Evolutionary conservation across 2,797 vertebrate genomes (phyloP), one percentile per base, ranked within the genome.

Genomic region (Gallirallus australis): DNA sequence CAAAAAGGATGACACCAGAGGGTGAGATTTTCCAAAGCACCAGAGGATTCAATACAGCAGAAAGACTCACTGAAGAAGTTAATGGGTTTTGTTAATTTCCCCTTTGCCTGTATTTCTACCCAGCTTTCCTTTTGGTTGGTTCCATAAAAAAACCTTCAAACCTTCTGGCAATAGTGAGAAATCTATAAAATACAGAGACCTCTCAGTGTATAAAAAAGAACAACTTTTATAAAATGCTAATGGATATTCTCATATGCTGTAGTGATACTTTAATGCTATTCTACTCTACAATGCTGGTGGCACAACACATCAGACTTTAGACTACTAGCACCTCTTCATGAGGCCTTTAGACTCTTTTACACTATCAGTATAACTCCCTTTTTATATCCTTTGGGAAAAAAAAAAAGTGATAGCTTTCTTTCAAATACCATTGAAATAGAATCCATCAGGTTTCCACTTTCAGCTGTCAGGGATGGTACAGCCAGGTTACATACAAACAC

Each of bases 11-110:
- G 14, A 69, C 20, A 73, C 82, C 71, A 57, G 50, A 93, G 61
- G 56, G 56, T 47, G 50, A 93, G 73, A 93, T 86, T 92, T 79
- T 63, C 75, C 52, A 82, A 86, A 87, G 35, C 78, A 84, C 48
- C 45, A 70, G 83, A 89, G 66, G n/a, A 91, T 90, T 84, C 90
- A 85, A 89, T 21, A 72, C 16, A 91, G 21, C 25, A 79, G 76
- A 88, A 63, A 20, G 23, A 9, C 11, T 45, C 7, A 0, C 9
- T 23, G 66, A 56, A 78, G 88, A 90, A 47, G 31, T 56, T 85
- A 91, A 93, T 88, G 72, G 64, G 37, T 86, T 96, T 93, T 90
- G 77, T 63, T 95, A 84, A 84, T 94, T 93, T 94, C 42, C 73
- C 70, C 9, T 89, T 91, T 9, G 30, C n/a, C 61, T 90, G 39